These are phyloP conservation scores for Cebus imitator DNA, from an alignment of 2,113 vertebrate species.

Conservation along the genomic window DNA sequence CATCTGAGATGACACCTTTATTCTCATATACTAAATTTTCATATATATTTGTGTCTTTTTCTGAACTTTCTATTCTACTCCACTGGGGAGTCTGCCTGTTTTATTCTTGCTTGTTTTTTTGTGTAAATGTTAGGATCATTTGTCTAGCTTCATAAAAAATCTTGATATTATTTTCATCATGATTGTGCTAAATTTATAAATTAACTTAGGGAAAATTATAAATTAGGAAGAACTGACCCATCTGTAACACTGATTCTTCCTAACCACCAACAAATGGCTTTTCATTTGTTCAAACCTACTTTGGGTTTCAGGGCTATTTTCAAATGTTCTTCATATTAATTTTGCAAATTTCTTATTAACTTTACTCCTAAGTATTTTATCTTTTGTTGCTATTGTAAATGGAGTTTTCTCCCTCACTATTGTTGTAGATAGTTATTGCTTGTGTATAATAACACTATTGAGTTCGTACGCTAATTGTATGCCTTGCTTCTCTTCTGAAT, in stretches of 20 bases:
- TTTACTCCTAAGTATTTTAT: neutral
- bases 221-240: neutral
- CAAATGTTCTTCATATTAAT: neutral
- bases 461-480: neutral
- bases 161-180: neutral
- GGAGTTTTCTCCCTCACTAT: neutral
- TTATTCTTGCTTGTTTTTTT: neutral
- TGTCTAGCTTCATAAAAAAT: neutral
- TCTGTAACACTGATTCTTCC: neutral
- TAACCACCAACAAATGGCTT: neutral
- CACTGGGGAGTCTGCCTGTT: neutral
- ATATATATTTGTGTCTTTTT: neutral
- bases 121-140: neutral
- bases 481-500: neutral
- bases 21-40: neutral
- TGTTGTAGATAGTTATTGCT: neutral
- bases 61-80: neutral
- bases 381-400: neutral
- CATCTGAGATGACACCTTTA: neutral
- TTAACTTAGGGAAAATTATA: neutral
- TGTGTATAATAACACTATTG: neutral
- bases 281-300: neutral
- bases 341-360: neutral
- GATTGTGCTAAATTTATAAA: neutral
- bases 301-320: neutral